phyloP scores from a whole-genome alignment of 2,888 invertebrate genomes.

The Oasisia sp. region DNA sequence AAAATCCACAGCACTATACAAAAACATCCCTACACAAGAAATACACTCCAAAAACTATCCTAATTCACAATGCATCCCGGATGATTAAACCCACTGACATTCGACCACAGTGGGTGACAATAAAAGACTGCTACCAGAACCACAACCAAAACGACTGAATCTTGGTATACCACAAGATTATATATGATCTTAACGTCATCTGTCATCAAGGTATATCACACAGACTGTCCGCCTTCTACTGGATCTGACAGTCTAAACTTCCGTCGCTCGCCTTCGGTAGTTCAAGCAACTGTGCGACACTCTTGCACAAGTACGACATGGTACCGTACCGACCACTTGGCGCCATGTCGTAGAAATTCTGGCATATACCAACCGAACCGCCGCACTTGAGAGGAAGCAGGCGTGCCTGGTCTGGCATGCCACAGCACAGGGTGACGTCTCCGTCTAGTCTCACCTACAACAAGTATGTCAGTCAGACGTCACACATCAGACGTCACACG shows the following conservation, averaged over 20 bases:
- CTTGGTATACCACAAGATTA: too few relatives aligned
- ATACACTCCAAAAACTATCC: neutral
- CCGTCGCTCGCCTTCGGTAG: constrained; percentile 51
- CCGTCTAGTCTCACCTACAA: constrained; percentile 85
- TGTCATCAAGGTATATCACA: neutral
- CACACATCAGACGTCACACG: neutral
- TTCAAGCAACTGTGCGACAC: constrained; percentile 58
- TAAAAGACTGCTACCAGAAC: too few relatives aligned
- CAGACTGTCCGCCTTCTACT: constrained; percentile 10
- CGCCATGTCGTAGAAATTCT: constrained; percentile 97
- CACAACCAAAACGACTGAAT: too few relatives aligned
- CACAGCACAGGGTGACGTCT: constrained; percentile 93
- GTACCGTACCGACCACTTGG: constrained; percentile 96
- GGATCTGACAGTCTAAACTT: constrained; percentile 56
- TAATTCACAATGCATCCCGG: neutral
- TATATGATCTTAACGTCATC: too few relatives aligned
- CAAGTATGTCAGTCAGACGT: neutral
- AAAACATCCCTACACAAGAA: neutral
- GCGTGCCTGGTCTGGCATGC: constrained; percentile 20
- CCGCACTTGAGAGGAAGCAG: constrained; percentile 72
- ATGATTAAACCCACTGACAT: neutral
- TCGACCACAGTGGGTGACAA: too few relatives aligned
- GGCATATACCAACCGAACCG: constrained; percentile 94
- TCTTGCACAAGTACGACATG: constrained; percentile 86
- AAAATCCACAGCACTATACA: neutral